Evolutionary conservation across 2,888 invertebrate species (phyloP).

Genomic region (Trachelus troglodyta): DNA sequence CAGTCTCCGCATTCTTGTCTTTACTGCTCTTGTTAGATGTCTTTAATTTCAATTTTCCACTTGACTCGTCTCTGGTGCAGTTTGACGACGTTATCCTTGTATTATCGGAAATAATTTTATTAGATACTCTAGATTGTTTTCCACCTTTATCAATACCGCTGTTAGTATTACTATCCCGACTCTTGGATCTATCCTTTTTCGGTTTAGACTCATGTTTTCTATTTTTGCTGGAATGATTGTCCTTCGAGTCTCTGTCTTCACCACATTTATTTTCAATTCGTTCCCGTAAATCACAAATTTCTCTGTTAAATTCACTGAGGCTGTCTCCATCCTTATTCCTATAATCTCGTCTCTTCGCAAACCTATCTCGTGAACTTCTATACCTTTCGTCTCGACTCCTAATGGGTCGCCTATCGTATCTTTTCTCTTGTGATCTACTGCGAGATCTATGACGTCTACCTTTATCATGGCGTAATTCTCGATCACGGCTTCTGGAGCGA

Average conservation of each 20-base stretch:
- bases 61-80: neutral
- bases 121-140: neutral
- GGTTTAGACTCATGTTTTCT: conserved; percentile 1
- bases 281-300: conserved; percentile 13
- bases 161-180: conserved; percentile 12
- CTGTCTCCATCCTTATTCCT: conserved; percentile 15
- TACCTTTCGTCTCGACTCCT: neutral
- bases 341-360: conserved; percentile 5
- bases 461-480: conserved; percentile 4
- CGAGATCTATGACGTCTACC: conserved; percentile 19
- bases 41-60: neutral
- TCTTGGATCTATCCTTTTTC: conserved; percentile 11
- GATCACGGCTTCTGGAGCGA: conserved; percentile 17
- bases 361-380: conserved; percentile 5
- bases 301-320: conserved; percentile 16
- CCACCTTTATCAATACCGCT: conserved; percentile 1
- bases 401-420: conserved; percentile 7
- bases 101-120: neutral
- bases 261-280: conserved; percentile 6
- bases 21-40: neutral
- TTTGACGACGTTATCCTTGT: neutral
- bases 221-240: neutral
- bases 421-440: conserved; percentile 19
- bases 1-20: conserved; percentile 10
- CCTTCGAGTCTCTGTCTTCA: conserved; percentile 1